Evolutionary conservation across 2,113 vertebrate genomes (phyloP).

Genomic region (Pseudorhombus dupliciocellatus): DNA sequence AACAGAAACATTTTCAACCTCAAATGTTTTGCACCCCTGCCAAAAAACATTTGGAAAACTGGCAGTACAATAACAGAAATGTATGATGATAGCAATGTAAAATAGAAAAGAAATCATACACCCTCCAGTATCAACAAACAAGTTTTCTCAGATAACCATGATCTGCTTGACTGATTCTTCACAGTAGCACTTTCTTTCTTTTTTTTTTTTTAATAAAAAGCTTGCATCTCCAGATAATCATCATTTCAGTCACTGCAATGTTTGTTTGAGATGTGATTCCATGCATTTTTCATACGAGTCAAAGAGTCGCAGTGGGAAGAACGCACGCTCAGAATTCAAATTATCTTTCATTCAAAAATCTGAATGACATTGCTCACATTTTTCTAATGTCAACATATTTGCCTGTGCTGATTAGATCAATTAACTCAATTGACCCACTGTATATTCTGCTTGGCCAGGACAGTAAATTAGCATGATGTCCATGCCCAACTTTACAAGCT

Average conservation of each 20-base stretch:
- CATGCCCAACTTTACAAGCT: no score
- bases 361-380: neutral
- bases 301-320: neutral
- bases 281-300: neutral
- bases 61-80: no score
- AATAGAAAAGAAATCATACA: neutral
- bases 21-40: no score
- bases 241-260: neutral
- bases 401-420: conserved; percentile 3
- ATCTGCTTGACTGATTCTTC: neutral
- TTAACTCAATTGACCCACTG: neutral
- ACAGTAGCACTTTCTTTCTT: no score
- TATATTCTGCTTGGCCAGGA: conserved; percentile 1
- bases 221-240: neutral
- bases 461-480: neutral
- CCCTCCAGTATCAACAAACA: neutral
- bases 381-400: conserved; percentile 4
- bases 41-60: no score
- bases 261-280: neutral
- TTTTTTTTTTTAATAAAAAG: neutral
- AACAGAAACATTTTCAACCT: no score
- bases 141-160: neutral
- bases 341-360: no score
- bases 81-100: no score
- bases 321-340: neutral